Percentiles rank a stretch among this genome's conserved stretches.
Evolutionary conservation across 2,113 vertebrate species (phyloP).

Genomic region (Psephotus haematonotus): DNA sequence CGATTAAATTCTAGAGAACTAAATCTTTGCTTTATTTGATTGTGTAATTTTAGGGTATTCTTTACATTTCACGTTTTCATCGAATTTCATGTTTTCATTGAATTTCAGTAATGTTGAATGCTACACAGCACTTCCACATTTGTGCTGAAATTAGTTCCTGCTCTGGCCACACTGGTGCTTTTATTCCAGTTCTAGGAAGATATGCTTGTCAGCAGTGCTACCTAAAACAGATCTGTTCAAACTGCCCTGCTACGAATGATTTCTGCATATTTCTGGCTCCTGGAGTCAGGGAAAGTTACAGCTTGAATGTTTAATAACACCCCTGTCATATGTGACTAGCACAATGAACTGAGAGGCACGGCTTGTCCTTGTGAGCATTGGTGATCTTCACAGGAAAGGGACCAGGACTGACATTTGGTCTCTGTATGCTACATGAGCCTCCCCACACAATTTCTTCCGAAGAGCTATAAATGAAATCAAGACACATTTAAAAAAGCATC

Average conservation of each 20-base stretch:
- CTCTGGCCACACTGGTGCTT: neutral
- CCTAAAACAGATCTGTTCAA: neutral
- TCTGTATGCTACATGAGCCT: neutral
- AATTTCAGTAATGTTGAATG: neutral
- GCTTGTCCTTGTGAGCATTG: neutral
- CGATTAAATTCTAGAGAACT: neutral
- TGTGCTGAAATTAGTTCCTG: neutral
- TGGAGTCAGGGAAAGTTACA: neutral
- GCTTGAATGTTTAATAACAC: neutral
- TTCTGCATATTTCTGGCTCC: neutral
- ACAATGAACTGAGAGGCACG: neutral
- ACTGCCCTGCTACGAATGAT: neutral
- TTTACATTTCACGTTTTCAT: neutral
- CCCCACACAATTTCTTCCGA: neutral
- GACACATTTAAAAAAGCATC: neutral
- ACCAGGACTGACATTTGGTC: rapidly evolving
- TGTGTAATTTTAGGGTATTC: neutral
- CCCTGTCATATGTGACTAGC: neutral
- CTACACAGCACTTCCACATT: neutral
- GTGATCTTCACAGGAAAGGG: neutral
- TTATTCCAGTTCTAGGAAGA: neutral
- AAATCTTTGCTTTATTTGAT: neutral
- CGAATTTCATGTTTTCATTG: neutral
- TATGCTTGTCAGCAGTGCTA: neutral
- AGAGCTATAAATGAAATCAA: neutral